A percentile compares a stretch with the other conserved stretches of the same genome.
Conservation (phyloP, 2,888 invertebrate genomes). For the Peribatodes rhomboidaria region DNA sequence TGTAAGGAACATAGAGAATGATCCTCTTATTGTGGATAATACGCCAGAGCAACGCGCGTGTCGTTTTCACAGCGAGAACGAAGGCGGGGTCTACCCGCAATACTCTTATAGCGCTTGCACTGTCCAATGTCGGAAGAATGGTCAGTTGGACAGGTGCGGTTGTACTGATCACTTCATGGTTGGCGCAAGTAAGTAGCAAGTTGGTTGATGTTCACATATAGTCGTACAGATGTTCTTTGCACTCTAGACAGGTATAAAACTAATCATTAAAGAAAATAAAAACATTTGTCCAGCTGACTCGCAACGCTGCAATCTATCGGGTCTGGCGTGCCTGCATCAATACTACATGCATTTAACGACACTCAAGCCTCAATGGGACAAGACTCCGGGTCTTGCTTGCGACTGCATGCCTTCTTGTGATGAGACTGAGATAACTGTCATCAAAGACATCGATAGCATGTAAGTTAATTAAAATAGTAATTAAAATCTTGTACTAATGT, state of each 20-base stretch:
- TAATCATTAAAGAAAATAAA: too few species aligned
- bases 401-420: conserved; percentile 90
- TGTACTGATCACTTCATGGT: conserved; percentile 91
- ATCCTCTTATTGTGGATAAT: conserved; percentile 87
- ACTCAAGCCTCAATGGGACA: conserved; percentile 89
- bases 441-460: conserved; percentile 82
- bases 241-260: background rate
- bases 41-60: conserved; percentile 89
- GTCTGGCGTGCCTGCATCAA: conserved; percentile 88
- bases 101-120: conserved; percentile 92
- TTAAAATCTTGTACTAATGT: conserved; percentile 17
- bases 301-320: conserved; percentile 88
- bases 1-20: conserved; percentile 89
- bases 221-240: too few species aligned
- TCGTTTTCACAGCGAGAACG: conserved; percentile 89
- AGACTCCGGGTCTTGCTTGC: conserved; percentile 88
- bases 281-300: conserved; percentile 67
- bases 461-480: conserved; percentile 50
- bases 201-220: too few species aligned
- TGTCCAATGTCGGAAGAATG: conserved; percentile 89
- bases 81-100: conserved; percentile 86
- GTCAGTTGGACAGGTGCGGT: conserved; percentile 87
- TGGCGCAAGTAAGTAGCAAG: conserved; percentile 81
- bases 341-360: conserved; percentile 88
- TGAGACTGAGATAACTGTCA: conserved; percentile 89